Percentiles rank a stretch among this genome's conserved stretches.
phyloP scores from a whole-genome alignment of 2,888 invertebrate species.

The Strigamia maritima region DNA sequence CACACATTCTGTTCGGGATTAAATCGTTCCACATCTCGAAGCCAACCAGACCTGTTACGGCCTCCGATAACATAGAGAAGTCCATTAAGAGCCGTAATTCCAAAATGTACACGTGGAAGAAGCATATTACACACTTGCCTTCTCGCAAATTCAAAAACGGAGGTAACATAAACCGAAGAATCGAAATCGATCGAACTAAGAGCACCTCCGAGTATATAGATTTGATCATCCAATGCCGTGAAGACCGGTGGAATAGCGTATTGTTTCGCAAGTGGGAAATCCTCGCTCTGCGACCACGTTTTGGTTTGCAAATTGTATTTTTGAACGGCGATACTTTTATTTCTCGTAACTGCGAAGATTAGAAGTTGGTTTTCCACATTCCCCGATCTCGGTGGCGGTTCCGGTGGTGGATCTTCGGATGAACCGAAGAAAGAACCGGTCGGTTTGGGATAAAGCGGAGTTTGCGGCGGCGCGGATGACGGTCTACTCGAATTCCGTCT shows the following conservation, averaged over 20 bases:
- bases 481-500: neutral
- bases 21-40: conserved; percentile 40
- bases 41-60: conserved; percentile 40
- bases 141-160: conserved; percentile 1
- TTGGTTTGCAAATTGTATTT: conserved; percentile 28
- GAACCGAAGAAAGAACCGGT: neutral
- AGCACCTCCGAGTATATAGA: conserved; percentile 30
- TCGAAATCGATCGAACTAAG: conserved; percentile 1
- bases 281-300: conserved; percentile 6
- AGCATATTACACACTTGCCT: conserved; percentile 36
- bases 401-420: neutral
- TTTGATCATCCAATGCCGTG: neutral
- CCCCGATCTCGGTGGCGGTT: neutral
- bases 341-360: conserved; percentile 18
- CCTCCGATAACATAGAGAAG: conserved; percentile 41
- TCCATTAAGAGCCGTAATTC: conserved; percentile 39
- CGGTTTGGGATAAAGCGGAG: neutral
- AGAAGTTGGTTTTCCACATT: neutral
- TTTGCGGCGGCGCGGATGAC: neutral
- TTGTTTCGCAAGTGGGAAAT: conserved; percentile 14
- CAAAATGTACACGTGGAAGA: conserved; percentile 40
- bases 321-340: conserved; percentile 8
- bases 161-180: conserved; percentile 17
- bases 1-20: conserved; percentile 39
- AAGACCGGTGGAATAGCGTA: conserved; percentile 28